Percentiles rank a stretch among this genome's conserved stretches.
These are phyloP conservation scores for Apostichopus parvimensis DNA, from an alignment of 35 echinoderm and acorn worm species.

Conservation along the genomic window DNA sequence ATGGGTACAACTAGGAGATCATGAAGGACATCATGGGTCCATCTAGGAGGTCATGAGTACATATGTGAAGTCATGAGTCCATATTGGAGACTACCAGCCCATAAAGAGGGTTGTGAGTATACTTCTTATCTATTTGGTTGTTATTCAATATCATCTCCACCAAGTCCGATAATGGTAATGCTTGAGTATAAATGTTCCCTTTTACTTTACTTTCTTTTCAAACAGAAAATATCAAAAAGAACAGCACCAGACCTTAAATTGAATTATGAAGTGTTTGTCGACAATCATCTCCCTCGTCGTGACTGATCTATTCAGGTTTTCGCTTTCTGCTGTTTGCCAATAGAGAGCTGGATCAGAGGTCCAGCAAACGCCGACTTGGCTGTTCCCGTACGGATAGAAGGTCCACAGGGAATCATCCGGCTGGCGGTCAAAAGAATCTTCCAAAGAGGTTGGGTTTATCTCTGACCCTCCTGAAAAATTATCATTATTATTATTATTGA, in stretches of 20 bases:
- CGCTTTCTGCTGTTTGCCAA: constrained; percentile 65
- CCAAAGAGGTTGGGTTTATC: constrained; percentile 74
- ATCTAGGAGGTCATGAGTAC: no score
- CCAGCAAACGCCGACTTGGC: constrained; percentile 57
- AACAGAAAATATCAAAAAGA: no score
- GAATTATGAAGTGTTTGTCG: constrained; percentile 77
- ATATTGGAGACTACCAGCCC: no score
- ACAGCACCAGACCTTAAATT: constrained; percentile 73
- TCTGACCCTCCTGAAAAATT: constrained; percentile 81
- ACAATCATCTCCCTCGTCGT: constrained; percentile 82
- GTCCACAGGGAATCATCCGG: constrained; percentile 64
- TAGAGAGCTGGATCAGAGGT: constrained; percentile 63
- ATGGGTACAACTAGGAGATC: no score
- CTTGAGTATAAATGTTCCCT: no score
- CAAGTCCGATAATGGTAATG: no score
- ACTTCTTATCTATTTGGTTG: no score
- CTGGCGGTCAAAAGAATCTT: constrained; percentile 63
- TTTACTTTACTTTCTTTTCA: no score
- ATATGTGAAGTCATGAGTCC: no score
- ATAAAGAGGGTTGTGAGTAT: no score
- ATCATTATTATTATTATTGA: not conserved
- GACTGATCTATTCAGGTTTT: constrained; percentile 46
- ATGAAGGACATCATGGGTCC: no score
- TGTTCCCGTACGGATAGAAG: constrained; percentile 76
- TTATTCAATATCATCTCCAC: no score